These are phyloP conservation scores for Paradisaea rubra DNA, from an alignment of 2,113 vertebrate species.

Conservation along the genomic window DNA sequence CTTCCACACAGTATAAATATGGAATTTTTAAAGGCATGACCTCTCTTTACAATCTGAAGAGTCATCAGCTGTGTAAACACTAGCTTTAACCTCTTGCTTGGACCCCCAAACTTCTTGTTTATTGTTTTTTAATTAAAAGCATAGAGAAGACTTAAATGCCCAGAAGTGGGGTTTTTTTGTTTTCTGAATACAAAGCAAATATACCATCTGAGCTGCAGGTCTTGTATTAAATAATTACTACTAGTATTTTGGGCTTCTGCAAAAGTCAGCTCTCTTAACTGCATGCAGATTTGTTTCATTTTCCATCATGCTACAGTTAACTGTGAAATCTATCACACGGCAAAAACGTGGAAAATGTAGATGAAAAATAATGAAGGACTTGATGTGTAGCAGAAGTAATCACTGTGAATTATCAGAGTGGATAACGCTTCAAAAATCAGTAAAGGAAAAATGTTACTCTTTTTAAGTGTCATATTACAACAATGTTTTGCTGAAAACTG, in stretches of 20 bases:
- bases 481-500: conserved; percentile 66
- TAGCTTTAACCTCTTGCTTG: neutral
- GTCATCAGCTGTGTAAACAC: neutral
- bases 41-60: neutral
- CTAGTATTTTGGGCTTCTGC: neutral
- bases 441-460: conserved; percentile 65
- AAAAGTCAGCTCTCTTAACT: neutral
- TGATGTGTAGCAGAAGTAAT: conserved; percentile 56
- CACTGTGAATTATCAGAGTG: conserved; percentile 33
- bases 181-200: neutral
- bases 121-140: neutral
- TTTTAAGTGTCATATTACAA: conserved; percentile 69
- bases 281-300: conserved; percentile 6
- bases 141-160: neutral
- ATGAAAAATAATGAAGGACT: conserved; percentile 26
- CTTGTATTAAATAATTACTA: neutral
- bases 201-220: neutral
- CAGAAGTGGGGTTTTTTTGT: neutral
- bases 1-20: neutral
- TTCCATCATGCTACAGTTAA: neutral
- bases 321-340: conserved; percentile 19
- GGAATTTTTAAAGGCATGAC: neutral
- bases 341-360: neutral
- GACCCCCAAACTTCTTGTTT: neutral
- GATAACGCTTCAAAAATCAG: conserved; percentile 57